phyloP scores from a whole-genome alignment of 2,113 vertebrate genomes.

The Muntiacus reevesi region DNA sequence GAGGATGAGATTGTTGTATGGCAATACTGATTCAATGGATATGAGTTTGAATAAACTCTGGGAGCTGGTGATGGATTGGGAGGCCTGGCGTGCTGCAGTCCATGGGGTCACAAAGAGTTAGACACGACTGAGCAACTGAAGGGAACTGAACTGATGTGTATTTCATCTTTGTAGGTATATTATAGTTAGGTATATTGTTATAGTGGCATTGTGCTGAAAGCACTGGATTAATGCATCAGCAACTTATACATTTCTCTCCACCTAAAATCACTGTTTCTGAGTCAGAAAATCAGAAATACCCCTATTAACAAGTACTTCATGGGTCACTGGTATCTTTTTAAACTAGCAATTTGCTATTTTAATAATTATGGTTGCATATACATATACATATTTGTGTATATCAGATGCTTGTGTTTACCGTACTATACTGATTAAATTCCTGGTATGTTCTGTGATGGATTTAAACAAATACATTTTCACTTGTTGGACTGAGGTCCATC shows the following conservation, averaged over 20 bases:
- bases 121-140: rapidly evolving
- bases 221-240: background rate
- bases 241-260: background rate
- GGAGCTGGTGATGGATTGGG: background rate
- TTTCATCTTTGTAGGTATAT: background rate
- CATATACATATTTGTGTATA: background rate
- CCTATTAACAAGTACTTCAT: background rate
- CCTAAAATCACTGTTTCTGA: background rate
- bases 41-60: background rate
- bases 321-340: background rate
- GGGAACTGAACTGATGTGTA: background rate
- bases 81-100: background rate
- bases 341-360: background rate
- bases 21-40: background rate
- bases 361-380: background rate
- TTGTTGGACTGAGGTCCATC: slow-evolving; percentile 3
- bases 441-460: background rate
- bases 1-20: background rate
- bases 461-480: slow-evolving; percentile 31
- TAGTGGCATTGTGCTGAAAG: background rate
- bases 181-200: background rate
- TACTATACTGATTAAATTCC: background rate
- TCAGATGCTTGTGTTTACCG: background rate
- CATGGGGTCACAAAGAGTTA: background rate
- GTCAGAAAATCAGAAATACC: slow-evolving; percentile 21